phyloP scores from a whole-genome alignment of 1,140 invertebrate genomes.

The Notospermus geniculatus region DNA sequence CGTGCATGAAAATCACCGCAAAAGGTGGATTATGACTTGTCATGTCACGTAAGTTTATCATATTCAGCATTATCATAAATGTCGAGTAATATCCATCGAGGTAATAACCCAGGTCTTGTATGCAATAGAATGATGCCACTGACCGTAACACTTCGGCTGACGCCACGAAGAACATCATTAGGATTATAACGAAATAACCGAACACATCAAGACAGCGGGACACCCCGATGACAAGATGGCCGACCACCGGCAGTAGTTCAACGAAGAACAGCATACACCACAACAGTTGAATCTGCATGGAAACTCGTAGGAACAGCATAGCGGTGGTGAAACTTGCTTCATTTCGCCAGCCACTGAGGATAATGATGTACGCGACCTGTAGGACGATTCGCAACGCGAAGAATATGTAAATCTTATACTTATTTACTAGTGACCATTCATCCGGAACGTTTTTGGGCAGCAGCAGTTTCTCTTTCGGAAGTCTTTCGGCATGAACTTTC shows the following conservation, averaged over 20 bases:
- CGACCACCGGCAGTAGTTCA: background rate
- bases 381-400: too few relatives aligned
- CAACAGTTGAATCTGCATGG: too few relatives aligned
- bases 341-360: too few relatives aligned
- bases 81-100: background rate
- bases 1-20: constrained; percentile 1
- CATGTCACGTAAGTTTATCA: background rate
- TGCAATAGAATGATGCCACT: background rate
- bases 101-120: background rate
- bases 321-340: too few relatives aligned
- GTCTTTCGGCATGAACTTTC: too few relatives aligned
- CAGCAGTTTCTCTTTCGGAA: too few relatives aligned
- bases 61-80: constrained; percentile 10
- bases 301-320: too few relatives aligned
- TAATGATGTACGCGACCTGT: too few relatives aligned
- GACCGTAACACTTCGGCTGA: background rate
- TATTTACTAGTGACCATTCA: too few relatives aligned
- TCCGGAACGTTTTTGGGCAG: too few relatives aligned
- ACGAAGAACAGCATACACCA: background rate
- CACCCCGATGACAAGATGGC: background rate
- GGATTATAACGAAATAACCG: background rate
- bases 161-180: background rate
- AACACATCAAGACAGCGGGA: background rate
- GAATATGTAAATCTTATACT: too few relatives aligned
- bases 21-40: background rate